phyloP scores from a whole-genome alignment of 35 echinoderm and acorn worm genomes.

The Patiria miniata region DNA sequence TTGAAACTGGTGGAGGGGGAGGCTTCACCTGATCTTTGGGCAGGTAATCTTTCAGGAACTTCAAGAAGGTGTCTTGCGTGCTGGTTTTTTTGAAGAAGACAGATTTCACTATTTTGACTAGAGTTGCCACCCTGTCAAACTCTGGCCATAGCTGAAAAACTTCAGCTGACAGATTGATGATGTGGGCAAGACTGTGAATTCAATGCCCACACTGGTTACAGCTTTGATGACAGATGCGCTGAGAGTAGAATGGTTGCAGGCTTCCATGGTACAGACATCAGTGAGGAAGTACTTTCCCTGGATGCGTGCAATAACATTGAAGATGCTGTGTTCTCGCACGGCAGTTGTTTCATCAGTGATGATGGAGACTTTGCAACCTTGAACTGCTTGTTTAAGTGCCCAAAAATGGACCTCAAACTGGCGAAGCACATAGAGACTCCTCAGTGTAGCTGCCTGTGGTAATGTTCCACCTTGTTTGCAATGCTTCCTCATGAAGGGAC shows the following conservation, averaged over 20 bases:
- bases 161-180: conserved; percentile 66
- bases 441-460: conserved; percentile 58
- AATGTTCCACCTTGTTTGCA: conserved; percentile 59
- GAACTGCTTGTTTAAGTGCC: conserved; percentile 44
- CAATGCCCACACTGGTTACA: conserved; percentile 35
- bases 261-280: conserved; percentile 60
- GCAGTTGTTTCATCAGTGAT: conserved; percentile 78
- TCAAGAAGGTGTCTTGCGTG: conserved; percentile 38
- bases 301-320: conserved; percentile 60
- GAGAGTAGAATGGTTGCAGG: conserved; percentile 59
- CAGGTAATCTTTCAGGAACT: conserved; percentile 57
- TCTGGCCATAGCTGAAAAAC: conserved; percentile 63
- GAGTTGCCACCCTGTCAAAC: conserved; percentile 55
- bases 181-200: conserved; percentile 63
- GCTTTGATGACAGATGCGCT: conserved; percentile 54
- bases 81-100: conserved; percentile 67
- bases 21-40: conserved; percentile 58
- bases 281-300: conserved; percentile 63
- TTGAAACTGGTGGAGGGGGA: conserved; percentile 48
- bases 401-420: conserved; percentile 44
- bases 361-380: conserved; percentile 48
- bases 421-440: conserved; percentile 49
- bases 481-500: conserved; percentile 33
- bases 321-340: conserved; percentile 60
- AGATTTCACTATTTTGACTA: conserved; percentile 61